Conservation (phyloP, 2,797 vertebrate species). For the Florisuga fusca region DNA sequence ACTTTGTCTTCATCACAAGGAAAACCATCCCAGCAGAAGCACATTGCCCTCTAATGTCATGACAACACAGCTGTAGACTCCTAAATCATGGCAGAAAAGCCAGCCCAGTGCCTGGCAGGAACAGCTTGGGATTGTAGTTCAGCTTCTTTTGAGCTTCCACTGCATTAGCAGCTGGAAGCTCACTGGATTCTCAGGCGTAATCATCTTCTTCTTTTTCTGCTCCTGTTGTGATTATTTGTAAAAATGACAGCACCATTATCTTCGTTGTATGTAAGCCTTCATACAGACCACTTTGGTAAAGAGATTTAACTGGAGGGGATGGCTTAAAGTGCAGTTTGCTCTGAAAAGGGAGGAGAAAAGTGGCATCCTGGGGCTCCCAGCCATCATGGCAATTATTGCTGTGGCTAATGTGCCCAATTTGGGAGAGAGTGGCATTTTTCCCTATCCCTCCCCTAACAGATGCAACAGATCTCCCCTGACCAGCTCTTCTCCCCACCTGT, state of each 20-base stretch:
- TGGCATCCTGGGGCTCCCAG: slow-evolving; percentile 42
- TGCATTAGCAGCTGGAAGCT: slow-evolving; percentile 16
- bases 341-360: slow-evolving; percentile 19
- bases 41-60: not conserved
- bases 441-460: not conserved
- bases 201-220: slow-evolving; percentile 39
- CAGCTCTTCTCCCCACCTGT: slow-evolving; percentile 3
- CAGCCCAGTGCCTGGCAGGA: not conserved
- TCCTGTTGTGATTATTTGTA: slow-evolving; percentile 49
- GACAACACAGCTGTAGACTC: not conserved
- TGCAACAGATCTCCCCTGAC: not conserved
- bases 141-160: not conserved
- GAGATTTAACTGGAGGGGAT: slow-evolving; percentile 58
- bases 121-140: not conserved
- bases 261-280: slow-evolving; percentile 25
- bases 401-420: not conserved
- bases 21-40: not conserved
- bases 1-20: not conserved
- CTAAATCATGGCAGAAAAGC: not conserved
- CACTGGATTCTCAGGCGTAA: not conserved
- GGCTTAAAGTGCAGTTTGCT: slow-evolving; percentile 41
- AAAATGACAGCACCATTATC: slow-evolving; percentile 60
- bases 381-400: not conserved
- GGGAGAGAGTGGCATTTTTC: not conserved
- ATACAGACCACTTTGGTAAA: slow-evolving; percentile 24